Percentiles rank a stretch among this genome's conserved stretches.
Conservation (phyloP, 2,797 vertebrate genomes). For the Manis javanica region DNA sequence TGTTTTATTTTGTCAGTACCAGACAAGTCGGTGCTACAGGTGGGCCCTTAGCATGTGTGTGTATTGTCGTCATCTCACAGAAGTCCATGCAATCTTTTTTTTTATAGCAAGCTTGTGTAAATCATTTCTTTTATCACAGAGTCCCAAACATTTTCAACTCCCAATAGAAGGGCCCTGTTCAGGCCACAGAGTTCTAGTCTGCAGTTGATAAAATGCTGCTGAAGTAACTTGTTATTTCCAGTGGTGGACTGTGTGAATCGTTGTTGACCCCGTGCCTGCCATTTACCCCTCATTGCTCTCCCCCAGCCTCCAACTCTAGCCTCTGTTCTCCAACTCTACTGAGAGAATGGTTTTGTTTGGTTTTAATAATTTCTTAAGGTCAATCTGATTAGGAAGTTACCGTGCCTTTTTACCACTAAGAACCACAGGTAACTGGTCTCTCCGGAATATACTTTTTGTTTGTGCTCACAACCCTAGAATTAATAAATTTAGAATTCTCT, state of each 20-base stretch:
- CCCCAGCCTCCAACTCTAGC: background rate
- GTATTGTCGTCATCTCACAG: background rate
- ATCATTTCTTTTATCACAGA: background rate
- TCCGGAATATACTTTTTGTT: background rate
- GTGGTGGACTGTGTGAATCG: background rate
- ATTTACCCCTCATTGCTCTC: background rate
- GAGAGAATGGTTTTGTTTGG: conserved; percentile 33
- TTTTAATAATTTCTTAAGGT: conserved; percentile 25
- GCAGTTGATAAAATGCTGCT: background rate
- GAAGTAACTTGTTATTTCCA: background rate
- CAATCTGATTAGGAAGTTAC: background rate
- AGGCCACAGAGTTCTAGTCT: background rate
- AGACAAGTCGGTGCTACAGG: background rate
- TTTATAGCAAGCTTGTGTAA: background rate
- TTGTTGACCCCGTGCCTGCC: background rate
- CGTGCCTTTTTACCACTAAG: background rate
- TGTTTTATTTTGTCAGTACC: background rate
- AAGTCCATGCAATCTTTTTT: background rate
- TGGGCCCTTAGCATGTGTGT: background rate
- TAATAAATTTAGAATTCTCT: conserved; percentile 26
- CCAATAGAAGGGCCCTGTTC: background rate
- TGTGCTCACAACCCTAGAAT: background rate
- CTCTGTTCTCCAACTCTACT: background rate
- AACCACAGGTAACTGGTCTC: background rate
- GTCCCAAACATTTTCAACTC: background rate